Percentiles rank a stretch among this genome's conserved stretches.
phyloP scores from a whole-genome alignment of 1,140 invertebrate species.

The Bombus consobrinus region DNA sequence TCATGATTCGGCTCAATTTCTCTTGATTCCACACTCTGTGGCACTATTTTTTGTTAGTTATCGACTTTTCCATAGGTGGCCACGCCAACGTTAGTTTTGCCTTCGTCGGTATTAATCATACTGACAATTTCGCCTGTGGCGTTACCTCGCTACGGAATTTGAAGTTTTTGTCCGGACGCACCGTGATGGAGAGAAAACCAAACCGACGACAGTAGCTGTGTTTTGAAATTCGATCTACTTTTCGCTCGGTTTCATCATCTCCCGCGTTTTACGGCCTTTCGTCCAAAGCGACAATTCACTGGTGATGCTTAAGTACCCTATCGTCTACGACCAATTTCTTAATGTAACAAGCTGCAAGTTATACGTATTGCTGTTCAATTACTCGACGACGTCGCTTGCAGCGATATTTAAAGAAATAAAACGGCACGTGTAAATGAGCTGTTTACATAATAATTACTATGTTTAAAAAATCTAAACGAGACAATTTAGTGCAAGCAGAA shows the following conservation, averaged over 20 bases:
- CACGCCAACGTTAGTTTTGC: slow-evolving; percentile 58
- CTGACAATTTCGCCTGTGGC: slow-evolving; percentile 64
- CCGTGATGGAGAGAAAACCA: slow-evolving; percentile 65
- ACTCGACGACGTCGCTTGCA: background rate
- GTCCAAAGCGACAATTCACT: background rate
- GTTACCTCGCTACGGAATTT: slow-evolving; percentile 68
- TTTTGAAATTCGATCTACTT: slow-evolving; percentile 70
- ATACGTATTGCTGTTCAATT: background rate
- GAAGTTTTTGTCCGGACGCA: slow-evolving; percentile 62
- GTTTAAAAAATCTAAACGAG: background rate
- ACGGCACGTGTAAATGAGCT: background rate
- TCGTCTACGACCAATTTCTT: background rate
- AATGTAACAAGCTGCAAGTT: background rate
- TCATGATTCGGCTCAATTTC: slow-evolving; percentile 55
- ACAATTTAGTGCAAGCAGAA: no score
- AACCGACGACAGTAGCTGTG: slow-evolving; percentile 30
- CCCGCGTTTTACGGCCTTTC: slow-evolving; percentile 1
- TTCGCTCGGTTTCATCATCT: slow-evolving; percentile 57
- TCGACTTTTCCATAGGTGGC: slow-evolving; percentile 58
- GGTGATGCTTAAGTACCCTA: background rate
- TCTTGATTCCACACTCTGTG: slow-evolving; percentile 52
- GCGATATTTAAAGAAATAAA: background rate
- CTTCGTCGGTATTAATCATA: slow-evolving; percentile 69
- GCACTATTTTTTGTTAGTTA: slow-evolving; percentile 57
- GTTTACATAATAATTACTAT: background rate